Base-by-base conservation (phyloP, 2,888 invertebrate species). In the Abrostola triplasia region DNA sequence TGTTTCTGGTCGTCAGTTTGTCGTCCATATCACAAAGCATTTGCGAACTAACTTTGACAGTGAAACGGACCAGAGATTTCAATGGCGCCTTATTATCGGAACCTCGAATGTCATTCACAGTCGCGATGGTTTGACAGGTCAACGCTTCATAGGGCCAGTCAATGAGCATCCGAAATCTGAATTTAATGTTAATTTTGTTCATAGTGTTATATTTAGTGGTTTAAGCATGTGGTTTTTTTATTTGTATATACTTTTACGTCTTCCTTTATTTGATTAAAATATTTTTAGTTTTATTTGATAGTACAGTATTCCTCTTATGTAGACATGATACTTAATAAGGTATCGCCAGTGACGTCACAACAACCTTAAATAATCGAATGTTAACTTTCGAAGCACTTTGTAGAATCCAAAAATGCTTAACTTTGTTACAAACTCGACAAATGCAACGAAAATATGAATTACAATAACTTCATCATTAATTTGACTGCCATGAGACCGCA, bases 1-100 rank as follows among this genome's bases (percentile, higher is more conserved):
- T 49, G 42, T 38, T 5, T 11, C 36, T 54, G 13, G 54, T 54
- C 53, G 52, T 55, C 24, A 55, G 13, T 58, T 54, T 56, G 52
- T 55, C 24, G 58, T 67, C 36, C 12, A 52, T 49, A 59, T 56
- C 61, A 60, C 49, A 66, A 70, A 59, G 44, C 61, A 53, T 55
- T 42, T 48, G 44, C 35, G 56, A 35, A 36, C 44, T 50, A 71
- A 67, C 38, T 66, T 56, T 11, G 41, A 47, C 61, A 50, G 41
- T 59, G 38, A 53, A 59, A n/a, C 4, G 49, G 44, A 36, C 49
- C 41, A 24, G 53, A 56, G 44, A 53, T 56, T 52, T 59, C 58
- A 50, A 47, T 47, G 52, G 59, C 49, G 49, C 55, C 49, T 59
- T 59, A 71, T 59, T 71, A 61, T 59, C 59, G 52, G 12, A 24